phyloP scores from a whole-genome alignment of 2,113 vertebrate genomes.

The Hyaena hyaena region DNA sequence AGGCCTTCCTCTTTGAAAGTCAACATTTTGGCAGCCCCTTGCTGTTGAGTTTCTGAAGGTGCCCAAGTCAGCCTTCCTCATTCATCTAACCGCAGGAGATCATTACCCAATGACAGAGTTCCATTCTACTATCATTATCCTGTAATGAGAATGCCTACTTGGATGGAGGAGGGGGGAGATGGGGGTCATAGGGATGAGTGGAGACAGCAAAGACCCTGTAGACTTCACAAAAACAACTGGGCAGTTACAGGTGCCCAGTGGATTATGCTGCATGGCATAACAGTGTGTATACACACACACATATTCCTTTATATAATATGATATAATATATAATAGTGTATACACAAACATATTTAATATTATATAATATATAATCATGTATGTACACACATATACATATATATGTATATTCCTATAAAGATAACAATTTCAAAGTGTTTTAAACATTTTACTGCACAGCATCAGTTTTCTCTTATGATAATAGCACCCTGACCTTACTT shows the following conservation, averaged over 20 bases:
- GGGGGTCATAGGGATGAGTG: not conserved
- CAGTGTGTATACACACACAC: not conserved
- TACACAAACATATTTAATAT: not conserved
- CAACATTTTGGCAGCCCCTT: slow-evolving; percentile 86
- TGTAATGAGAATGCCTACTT: slow-evolving; percentile 85
- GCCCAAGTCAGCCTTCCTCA: slow-evolving; percentile 83
- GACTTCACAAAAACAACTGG: not conserved
- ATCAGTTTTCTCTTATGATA: not conserved
- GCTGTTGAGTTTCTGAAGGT: slow-evolving; percentile 85
- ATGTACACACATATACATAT: not conserved
- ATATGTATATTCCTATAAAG: not conserved
- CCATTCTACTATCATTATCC: slow-evolving; percentile 84
- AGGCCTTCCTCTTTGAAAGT: slow-evolving; percentile 82
- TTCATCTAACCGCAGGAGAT: slow-evolving; percentile 88
- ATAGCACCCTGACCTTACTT: not conserved
- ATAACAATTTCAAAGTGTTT: not conserved
- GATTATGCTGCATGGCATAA: not conserved
- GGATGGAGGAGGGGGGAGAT: not conserved
- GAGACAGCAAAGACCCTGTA: not conserved
- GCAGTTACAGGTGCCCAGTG: not conserved
- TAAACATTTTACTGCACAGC: not conserved
- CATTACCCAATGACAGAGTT: slow-evolving; percentile 86
- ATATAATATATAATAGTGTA: not conserved
- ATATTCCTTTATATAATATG: not conserved
- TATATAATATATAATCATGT: not conserved